Conservation (phyloP, 2,113 vertebrate species). For the Platysternon megacephalum region DNA sequence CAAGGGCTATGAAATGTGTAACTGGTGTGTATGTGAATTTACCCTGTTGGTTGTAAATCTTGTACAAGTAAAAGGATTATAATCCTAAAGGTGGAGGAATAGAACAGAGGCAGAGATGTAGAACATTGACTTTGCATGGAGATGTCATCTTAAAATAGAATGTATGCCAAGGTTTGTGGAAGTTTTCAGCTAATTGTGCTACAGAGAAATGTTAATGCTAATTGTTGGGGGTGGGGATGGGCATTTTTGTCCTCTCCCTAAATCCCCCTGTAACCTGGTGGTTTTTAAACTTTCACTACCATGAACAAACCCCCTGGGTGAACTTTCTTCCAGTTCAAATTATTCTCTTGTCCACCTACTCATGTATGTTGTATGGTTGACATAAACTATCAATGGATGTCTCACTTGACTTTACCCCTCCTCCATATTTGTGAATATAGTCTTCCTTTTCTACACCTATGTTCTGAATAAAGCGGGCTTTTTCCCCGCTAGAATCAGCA, state of each 20-base stretch:
- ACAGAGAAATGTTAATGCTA: accelerated
- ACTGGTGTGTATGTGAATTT: neutral
- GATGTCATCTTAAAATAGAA: neutral
- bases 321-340: neutral
- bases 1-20: neutral
- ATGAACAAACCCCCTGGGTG: neutral
- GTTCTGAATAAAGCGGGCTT: neutral
- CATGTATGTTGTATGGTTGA: accelerated
- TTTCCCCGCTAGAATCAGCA: neutral
- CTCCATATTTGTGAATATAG: accelerated
- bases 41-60: neutral
- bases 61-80: neutral
- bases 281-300: no score
- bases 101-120: neutral
- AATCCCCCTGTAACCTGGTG: neutral
- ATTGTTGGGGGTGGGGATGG: neutral
- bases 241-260: neutral
- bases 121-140: neutral
- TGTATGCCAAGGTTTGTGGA: neutral
- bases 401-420: neutral
- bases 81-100: accelerated
- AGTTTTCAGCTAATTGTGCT: neutral
- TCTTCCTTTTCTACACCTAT: neutral
- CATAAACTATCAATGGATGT: neutral
- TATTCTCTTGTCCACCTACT: neutral